Percentiles rank a stretch among this genome's conserved stretches.
These are phyloP conservation scores for Gymnocypris eckloni DNA, from an alignment of 2,797 vertebrate species.

Conservation along the genomic window DNA sequence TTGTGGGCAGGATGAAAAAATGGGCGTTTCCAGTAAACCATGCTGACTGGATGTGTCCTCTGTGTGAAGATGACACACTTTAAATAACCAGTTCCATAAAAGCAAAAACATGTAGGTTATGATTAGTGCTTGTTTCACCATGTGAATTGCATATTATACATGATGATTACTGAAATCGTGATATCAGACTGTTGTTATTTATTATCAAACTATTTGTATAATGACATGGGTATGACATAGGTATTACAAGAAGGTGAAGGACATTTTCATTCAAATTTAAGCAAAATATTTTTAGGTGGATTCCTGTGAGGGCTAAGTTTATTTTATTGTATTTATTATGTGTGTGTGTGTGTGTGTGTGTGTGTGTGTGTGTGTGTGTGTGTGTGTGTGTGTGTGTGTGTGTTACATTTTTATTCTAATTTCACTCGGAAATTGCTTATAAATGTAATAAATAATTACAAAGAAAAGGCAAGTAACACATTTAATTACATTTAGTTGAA, in stretches of 20 bases:
- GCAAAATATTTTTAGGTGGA: background rate
- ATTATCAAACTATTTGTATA: background rate
- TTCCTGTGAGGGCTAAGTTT: too few relatives aligned
- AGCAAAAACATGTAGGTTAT: background rate
- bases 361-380: too few relatives aligned
- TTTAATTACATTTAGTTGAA: background rate
- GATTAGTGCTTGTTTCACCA: background rate
- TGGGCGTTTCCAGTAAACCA: conserved; percentile 23
- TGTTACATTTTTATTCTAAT: too few relatives aligned
- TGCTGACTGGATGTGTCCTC: background rate
- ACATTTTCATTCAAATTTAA: too few relatives aligned
- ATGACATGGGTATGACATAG: too few relatives aligned
- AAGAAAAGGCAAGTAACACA: background rate
- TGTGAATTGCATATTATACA: conserved; percentile 6
- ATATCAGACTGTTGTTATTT: background rate
- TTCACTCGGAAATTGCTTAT: background rate
- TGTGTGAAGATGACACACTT: background rate
- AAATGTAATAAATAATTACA: background rate
- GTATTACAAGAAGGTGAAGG: too few relatives aligned
- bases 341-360: too few relatives aligned
- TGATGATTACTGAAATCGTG: background rate
- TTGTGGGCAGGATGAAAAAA: conserved; percentile 19
- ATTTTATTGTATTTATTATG: too few relatives aligned
- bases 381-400: background rate
- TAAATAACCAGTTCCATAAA: background rate